Conservation (phyloP, 2,797 vertebrate genomes). For the Sylvia borin region DNA sequence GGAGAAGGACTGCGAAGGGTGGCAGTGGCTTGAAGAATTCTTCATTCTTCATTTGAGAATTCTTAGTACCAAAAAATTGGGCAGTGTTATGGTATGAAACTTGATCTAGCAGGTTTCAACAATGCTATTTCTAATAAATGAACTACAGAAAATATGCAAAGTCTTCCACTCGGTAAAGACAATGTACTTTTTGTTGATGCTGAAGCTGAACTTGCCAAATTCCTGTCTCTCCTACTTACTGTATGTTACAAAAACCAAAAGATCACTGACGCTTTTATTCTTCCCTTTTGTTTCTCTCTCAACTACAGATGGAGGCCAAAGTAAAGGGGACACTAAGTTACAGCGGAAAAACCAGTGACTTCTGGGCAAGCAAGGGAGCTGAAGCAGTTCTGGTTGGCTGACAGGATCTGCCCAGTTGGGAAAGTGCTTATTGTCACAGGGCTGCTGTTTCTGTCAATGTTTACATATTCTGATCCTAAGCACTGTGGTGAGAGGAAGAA, state of each 20-base stretch:
- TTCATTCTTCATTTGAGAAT: background rate
- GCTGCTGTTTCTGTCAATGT: slow-evolving; percentile 85
- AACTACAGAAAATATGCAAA: background rate
- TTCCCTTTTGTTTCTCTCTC: slow-evolving; percentile 45
- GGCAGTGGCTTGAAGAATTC: background rate
- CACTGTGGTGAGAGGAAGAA: slow-evolving; percentile 85
- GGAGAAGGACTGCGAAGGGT: background rate
- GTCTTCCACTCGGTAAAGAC: background rate
- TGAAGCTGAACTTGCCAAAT: background rate
- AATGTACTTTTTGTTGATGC: background rate
- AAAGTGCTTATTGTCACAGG: slow-evolving; percentile 81
- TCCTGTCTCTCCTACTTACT: background rate
- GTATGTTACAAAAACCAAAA: background rate
- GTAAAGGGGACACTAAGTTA: slow-evolving; percentile 89
- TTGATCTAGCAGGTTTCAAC: background rate
- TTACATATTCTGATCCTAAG: slow-evolving; percentile 85
- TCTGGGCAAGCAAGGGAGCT: slow-evolving; percentile 71
- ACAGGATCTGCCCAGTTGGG: slow-evolving; percentile 77
- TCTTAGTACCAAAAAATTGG: background rate
- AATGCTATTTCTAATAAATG: background rate
- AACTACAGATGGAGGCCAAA: slow-evolving; percentile 92
- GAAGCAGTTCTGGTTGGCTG: slow-evolving; percentile 76
- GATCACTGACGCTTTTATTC: background rate
- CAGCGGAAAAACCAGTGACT: slow-evolving; percentile 94
- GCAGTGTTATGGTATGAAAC: background rate